phyloP scores from a whole-genome alignment of 1,140 invertebrate genomes.

The Aleiodes sp. region DNA sequence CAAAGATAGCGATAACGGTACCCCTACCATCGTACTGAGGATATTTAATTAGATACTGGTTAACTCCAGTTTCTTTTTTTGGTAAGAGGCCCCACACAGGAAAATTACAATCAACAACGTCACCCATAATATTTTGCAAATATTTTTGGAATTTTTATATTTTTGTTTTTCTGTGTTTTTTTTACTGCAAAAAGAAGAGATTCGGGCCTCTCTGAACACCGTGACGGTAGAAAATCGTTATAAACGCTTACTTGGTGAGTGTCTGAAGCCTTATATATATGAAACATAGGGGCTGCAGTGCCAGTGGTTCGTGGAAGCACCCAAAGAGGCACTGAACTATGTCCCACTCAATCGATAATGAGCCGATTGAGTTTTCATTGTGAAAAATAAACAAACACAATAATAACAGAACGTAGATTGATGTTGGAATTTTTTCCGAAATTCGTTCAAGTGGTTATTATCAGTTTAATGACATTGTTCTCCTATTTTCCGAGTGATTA shows the following conservation, averaged over 20 bases:
- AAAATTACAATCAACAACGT: conserved; percentile 79
- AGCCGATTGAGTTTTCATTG: background rate
- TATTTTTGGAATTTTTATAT: conserved; percentile 31
- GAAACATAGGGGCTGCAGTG: conserved; percentile 21
- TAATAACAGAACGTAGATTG: too few species aligned
- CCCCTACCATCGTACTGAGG: conserved; percentile 93
- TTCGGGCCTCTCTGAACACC: conserved; percentile 33
- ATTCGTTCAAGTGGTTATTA: too few species aligned
- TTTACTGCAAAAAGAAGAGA: too few species aligned
- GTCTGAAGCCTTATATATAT: conserved; percentile 54
- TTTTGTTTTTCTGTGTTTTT: too few species aligned
- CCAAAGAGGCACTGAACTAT: background rate
- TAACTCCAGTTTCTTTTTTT: conserved; percentile 95
- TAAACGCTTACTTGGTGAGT: conserved; percentile 60
- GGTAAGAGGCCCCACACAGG: conserved; percentile 85
- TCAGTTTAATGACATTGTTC: background rate
- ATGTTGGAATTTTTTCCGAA: too few species aligned
- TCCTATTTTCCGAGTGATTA: too few species aligned
- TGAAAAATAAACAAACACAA: too few species aligned
- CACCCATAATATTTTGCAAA: conserved; percentile 66
- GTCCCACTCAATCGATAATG: background rate
- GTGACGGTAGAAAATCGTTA: conserved; percentile 50
- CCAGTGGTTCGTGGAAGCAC: background rate
- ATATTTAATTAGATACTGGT: conserved; percentile 89
- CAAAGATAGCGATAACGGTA: conserved; percentile 93